Base-by-base conservation (phyloP, 2,888 invertebrate genomes). In the Melinaea marsaeus region DNA sequence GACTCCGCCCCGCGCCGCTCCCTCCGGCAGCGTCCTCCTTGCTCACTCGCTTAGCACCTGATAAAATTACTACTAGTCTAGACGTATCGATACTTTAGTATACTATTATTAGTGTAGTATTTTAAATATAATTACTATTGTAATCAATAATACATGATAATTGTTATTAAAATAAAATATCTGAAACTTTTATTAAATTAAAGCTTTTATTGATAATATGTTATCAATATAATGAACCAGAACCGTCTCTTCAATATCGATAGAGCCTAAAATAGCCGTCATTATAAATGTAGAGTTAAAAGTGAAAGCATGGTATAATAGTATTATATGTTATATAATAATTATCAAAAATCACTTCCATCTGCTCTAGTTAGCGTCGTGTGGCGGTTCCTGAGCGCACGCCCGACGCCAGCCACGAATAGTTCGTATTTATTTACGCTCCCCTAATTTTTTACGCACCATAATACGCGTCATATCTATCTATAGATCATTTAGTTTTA, bases 341-440 rank as follows among this genome's bases (percentile, higher is more conserved):
- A 48, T 48, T 45, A 60, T 56, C 35, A 45, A 42, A 46, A 60
- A 63, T 61, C 47, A 48, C 55, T 55, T 51, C 47, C 64, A 64
- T 61, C 55, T 58, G 64, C 48, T 61, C 57, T 57, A 57, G 45
- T 57, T 47, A 13, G 55, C 62, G 62, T 62, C 62, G 47, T 57
- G 13, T 61, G 57, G 59, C 65, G 70, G 70, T 3, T 32, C 77
- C 76, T 77, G 78, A 78, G 77, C 77, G 85, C 86, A 85, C 81
- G 76, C 74, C 22, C 22, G 22, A 22, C 22, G 72, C 68, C 64
- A 69, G 80, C 81, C 76, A 74, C 83, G 85, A 87, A 88, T 88
- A 88, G 86, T 85, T 37, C 78, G 65, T 76, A 75, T 83, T 82
- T 85, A 86, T 85, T 85, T 85, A 81, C 75, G 76, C 80, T 82